Percentiles rank a stretch among this genome's conserved stretches.
Evolutionary conservation across 2,113 vertebrate genomes (phyloP).

Genomic region (Caretta caretta): DNA sequence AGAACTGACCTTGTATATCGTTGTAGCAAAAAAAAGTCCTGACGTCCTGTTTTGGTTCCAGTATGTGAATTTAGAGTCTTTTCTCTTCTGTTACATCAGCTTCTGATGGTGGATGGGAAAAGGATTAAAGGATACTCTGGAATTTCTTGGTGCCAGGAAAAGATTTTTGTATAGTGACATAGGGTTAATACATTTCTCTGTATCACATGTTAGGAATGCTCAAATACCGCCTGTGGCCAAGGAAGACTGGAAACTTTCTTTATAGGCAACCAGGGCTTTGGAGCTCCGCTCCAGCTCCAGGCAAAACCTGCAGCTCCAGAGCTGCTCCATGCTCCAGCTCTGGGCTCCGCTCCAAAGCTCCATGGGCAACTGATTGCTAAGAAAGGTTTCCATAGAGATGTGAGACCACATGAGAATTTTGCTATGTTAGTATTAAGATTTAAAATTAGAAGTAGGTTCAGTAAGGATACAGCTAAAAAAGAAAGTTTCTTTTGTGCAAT

Average conservation of each 20-base stretch:
- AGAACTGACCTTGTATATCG: not conserved
- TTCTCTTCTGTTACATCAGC: not conserved
- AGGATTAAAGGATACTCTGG: not conserved
- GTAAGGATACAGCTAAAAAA: not conserved
- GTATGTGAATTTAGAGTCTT: not conserved
- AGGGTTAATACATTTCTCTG: constrained; percentile 22
- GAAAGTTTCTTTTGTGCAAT: not conserved
- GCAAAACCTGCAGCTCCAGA: too few species aligned
- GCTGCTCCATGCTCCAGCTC: too few species aligned
- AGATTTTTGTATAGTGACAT: not conserved
- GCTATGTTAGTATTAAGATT: constrained; percentile 61
- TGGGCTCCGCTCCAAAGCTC: too few species aligned
- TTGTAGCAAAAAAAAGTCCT: not conserved
- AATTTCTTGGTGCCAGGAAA: not conserved
- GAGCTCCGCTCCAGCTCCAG: too few species aligned
- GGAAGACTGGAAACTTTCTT: constrained; percentile 77
- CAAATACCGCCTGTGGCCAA: constrained; percentile 55
- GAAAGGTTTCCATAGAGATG: constrained; percentile 80
- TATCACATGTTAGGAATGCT: constrained; percentile 50
- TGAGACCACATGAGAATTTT: constrained; percentile 76
- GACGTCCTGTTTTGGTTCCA: not conserved
- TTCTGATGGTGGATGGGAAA: not conserved
- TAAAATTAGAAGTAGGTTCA: constrained; percentile 49
- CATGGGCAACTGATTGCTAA: constrained; percentile 78
- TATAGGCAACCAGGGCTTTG: constrained; percentile 49